Base-by-base conservation (phyloP, 1,140 invertebrate species). In the Eubasilissa regina region DNA sequence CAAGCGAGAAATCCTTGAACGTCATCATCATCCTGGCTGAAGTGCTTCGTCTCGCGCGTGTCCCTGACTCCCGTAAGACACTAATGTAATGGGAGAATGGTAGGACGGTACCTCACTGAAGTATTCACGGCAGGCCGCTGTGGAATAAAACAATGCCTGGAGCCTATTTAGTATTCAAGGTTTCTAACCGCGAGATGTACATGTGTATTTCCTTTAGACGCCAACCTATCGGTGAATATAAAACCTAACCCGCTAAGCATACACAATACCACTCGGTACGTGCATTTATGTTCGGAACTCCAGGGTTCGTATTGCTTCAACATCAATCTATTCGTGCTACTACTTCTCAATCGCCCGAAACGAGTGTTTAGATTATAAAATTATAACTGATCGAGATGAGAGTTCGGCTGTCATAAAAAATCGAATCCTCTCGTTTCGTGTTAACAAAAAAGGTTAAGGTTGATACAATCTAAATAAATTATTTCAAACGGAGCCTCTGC, bases 141-240 rank as follows among this genome's bases (percentile, higher is more conserved):
- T 55, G 47, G 13, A 58, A 64, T 82, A 80, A 82, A 80, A 82
- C 81, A 82, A 82, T 82, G 78, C 81, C 78, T 68, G 10, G 17
- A 53, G 81, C 21, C 76, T 78, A 82, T 82, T 82, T 82, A 82
- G 81, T 82, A 82, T 82, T 80, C 81, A 80, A 78, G 78, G 81
- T 80, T 81, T 82, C 78, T 66, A 77, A 68, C 78, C 13, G 56
- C 56, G 55, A 78, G 77, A 76, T 75, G 70, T 55, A 35, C 25
- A 51, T 55, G 68, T 73, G 48, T 51, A n/a, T 55, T 55, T 81
- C 62, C 72, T 76, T 76, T 76, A 72, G 80, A 75, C 48, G 77
- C 77, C 45, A 76, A 74, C 80, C 80, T 55, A 81, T 76, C 75
- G 62, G 77, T 58, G 75, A 77, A 79, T 62, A 78, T 72, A 76